phyloP scores from a whole-genome alignment of 2,888 invertebrate species.

The Bruchidius siliquastri region DNA sequence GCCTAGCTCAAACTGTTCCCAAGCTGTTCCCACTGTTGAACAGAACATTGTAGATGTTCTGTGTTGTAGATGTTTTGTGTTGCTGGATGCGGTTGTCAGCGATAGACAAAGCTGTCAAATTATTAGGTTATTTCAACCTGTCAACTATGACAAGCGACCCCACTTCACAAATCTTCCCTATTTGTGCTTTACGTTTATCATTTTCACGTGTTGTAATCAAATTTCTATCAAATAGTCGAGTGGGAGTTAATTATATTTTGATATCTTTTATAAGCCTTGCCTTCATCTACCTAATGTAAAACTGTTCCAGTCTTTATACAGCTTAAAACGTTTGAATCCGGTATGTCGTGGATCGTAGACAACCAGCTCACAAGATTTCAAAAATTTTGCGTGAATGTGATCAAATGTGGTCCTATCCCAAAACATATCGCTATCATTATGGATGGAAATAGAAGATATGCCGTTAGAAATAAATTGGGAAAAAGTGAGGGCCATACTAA shows the following conservation, averaged over 20 bases:
- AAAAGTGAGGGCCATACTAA: conserved; percentile 77
- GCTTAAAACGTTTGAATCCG: conserved; percentile 9
- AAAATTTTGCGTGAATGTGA: conserved; percentile 64
- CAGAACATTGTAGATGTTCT: too few species aligned
- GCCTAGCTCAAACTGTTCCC: too few species aligned
- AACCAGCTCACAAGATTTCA: conserved; percentile 72
- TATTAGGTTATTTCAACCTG: too few species aligned
- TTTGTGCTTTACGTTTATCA: too few species aligned
- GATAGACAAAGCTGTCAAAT: too few species aligned
- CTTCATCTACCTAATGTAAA: background rate
- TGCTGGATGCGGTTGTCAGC: too few species aligned
- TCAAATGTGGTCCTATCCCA: conserved; percentile 80
- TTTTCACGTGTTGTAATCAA: background rate
- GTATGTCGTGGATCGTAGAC: conserved; percentile 76
- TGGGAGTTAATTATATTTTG: background rate
- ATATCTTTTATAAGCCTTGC: background rate
- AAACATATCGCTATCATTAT: conserved; percentile 95
- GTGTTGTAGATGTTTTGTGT: too few species aligned
- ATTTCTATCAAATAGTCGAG: background rate
- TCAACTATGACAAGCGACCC: too few species aligned
- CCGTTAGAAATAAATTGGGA: conserved; percentile 70
- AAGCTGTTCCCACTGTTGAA: too few species aligned
- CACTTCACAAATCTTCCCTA: too few species aligned
- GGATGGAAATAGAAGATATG: conserved; percentile 96
- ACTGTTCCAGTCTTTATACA: too few species aligned